Evolutionary conservation across 2,888 invertebrate species (phyloP).

Genomic region (Cloeon dipterum): DNA sequence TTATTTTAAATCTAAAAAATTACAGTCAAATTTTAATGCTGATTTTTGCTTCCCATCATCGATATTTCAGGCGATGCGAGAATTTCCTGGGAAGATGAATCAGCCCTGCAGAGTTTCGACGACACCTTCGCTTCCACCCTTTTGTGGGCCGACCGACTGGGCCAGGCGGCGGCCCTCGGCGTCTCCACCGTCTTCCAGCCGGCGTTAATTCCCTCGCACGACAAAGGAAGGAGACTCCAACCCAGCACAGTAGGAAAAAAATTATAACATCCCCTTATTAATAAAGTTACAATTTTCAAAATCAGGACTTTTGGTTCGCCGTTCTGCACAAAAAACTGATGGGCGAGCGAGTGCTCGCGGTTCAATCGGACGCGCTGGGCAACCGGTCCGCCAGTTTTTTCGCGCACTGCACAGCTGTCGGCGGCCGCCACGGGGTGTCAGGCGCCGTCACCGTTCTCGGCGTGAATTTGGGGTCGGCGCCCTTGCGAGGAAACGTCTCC

Average conservation of each 20-base stretch:
- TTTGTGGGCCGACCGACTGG: background rate
- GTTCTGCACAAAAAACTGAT: slow-evolving; percentile 55
- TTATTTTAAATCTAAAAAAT: no score
- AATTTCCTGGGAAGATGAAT: background rate
- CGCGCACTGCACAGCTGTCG: slow-evolving; percentile 42
- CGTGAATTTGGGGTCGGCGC: background rate
- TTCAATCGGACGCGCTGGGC: slow-evolving; percentile 17
- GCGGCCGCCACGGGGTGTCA: background rate
- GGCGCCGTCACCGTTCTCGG: background rate
- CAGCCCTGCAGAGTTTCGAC: no score
- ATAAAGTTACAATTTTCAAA: no score
- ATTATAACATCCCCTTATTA: no score
- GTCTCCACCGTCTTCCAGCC: background rate
- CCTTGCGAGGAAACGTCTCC: background rate
- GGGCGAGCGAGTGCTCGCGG: slow-evolving; percentile 44
- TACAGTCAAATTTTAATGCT: no score
- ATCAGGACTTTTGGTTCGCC: slow-evolving; percentile 68
- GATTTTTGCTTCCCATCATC: no score
- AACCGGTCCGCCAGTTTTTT: slow-evolving; percentile 25
- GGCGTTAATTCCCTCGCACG: background rate
- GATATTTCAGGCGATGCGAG: background rate
- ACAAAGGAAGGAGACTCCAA: background rate
- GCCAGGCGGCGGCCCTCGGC: background rate
- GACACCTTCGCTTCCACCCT: background rate
- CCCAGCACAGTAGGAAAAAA: background rate